Evolutionary conservation across 1,140 invertebrate genomes (phyloP).

Genomic region (Drosophila quadrilineata): DNA sequence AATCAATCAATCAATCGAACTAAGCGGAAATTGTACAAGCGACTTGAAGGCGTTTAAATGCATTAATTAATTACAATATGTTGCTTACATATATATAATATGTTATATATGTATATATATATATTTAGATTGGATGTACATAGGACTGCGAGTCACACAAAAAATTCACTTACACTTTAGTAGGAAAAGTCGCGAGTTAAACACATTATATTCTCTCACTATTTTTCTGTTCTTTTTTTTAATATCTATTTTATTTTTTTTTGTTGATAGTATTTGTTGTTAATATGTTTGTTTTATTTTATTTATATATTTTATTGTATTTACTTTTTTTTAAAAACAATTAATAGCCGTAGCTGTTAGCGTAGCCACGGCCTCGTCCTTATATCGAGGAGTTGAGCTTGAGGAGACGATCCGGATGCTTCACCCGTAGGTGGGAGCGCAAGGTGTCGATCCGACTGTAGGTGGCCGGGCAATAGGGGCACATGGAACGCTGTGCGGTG

Average conservation of each 20-base stretch:
- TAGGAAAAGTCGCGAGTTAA: constrained; percentile 35
- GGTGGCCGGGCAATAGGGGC: constrained; percentile 91
- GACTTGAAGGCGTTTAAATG: constrained; percentile 54
- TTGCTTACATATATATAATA: no score
- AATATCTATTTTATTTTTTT: neutral
- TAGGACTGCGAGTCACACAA: constrained; percentile 8
- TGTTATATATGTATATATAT: constrained; percentile 8
- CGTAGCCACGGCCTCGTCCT: constrained; percentile 24
- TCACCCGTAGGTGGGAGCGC: constrained; percentile 88
- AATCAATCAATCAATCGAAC: neutral
- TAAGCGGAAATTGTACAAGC: constrained; percentile 52
- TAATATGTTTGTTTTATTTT: neutral
- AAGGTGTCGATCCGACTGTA: constrained; percentile 93
- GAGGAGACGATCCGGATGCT: constrained; percentile 84
- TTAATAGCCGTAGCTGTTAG: constrained; percentile 13
- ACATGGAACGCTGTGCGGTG: constrained; percentile 88
- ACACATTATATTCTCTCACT: constrained; percentile 6
- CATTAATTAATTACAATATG: constrained; percentile 37
- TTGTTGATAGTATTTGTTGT: neutral
- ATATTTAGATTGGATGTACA: constrained; percentile 1
- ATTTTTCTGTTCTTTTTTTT: neutral
- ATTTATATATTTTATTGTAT: constrained; percentile 4
- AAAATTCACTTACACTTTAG: constrained; percentile 33
- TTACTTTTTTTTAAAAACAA: constrained; percentile 17
- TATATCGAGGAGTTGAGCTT: constrained; percentile 77